Base-by-base conservation (phyloP, 2,888 invertebrate species). In the Cerceris rybyensis region DNA sequence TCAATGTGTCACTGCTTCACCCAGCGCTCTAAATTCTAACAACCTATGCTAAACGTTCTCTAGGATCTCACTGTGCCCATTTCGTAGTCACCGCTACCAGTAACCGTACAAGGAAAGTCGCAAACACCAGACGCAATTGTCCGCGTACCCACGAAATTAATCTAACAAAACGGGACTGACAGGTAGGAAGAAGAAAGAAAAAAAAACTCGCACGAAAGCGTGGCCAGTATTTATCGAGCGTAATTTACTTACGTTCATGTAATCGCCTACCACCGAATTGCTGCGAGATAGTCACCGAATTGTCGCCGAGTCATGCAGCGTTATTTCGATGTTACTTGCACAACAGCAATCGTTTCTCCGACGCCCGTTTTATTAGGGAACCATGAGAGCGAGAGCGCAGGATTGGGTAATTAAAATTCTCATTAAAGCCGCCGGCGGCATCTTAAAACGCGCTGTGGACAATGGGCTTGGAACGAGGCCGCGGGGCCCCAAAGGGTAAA, bases 381-480 rank as follows among this genome's bases (percentile, higher is more conserved):
- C 46, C 55, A 65, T 39, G 69, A 63, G 76, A 65, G 42, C 17
- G 71, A 69, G 60, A 70, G 65, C 39, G 46, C 59, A 42, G 64
- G 81, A 88, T 88, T 85, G 86, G 84, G 78, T 89, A 87, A 89
- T 88, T 86, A 86, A 88, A 88, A 86, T 88, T 89, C 86, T 88
- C 88, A 85, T 86, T 85, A 85, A 87, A 81, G 78, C 74, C 75
- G 69, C 54, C 65, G 81, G 78, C 88, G 83, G 86, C 84, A 85
- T 86, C 83, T 83, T 87, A 79, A 87, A 87, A 87, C 88, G 83
- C 72, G 59, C 64, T 61, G 70, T 59, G 78, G 83, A 87, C 87
- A 87, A 87, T 88, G 83, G 83, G 57, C 67, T 55, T 46, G 70
- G 71, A 87, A 81, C 75, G 80, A 78, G 78, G 80, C 70, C 77